Base-by-base conservation (phyloP, 2,797 vertebrate species). In the Epinephelus awoara region DNA sequence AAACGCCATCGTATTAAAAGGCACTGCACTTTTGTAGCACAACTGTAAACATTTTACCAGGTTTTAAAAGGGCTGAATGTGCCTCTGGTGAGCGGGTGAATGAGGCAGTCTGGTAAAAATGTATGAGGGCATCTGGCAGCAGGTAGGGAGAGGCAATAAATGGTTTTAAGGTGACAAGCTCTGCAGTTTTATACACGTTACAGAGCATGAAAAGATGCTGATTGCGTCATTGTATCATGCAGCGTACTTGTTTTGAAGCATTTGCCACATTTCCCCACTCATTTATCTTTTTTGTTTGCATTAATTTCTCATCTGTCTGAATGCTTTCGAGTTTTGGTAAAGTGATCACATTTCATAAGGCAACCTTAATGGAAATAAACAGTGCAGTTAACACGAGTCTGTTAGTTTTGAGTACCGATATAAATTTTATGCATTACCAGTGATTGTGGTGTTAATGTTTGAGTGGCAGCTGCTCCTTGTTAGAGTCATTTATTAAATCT, bases 391-490 rank as follows among this genome's bases (percentile, higher is more conserved):
- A 64, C 18, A 14, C 6, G 7, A 54, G 25, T 50, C 21, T 50
- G 46, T 72, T 42, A 21, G 46, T 27, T 46, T 56, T 25, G 10
- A 47, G 23, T 17, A 11, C 47, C 49, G 58, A 72, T 55, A 72
- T 44, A 73, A 72, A 83, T 65, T 27, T 67, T 25, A 49, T 42
- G 12, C 14, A 14, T 44, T 55, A 58, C 59, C 59, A 42, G 27
- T 61, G 66, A 77, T 72, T 77, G 65, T 68, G 61, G 15, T 55
- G 57, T 67, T 68, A 56, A 65, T 61, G 29, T 82, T 69, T 83
- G 86, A 92, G 58, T 84, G 86, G 80, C 91, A 93, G 86, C 81
- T 92, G 83, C 46, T 79, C 79, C 81, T 88, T 91, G 76, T 92
- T 88, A 83, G 51, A 84, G 58, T 68, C 80, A 67, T 62, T 88